phyloP scores from a whole-genome alignment of 2,888 invertebrate species.

The Antheraea yamamai region DNA sequence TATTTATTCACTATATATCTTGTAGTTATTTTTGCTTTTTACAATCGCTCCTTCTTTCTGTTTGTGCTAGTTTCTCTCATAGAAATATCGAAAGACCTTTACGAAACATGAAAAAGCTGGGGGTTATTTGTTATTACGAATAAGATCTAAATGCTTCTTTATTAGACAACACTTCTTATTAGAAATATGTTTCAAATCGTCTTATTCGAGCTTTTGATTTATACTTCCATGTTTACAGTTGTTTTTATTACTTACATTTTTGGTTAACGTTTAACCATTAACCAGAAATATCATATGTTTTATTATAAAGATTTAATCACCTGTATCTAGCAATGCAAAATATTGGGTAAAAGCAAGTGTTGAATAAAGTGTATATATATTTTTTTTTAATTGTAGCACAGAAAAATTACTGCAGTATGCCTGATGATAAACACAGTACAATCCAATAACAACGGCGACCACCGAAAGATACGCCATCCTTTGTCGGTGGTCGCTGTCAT shows the following conservation, averaged over 20 bases:
- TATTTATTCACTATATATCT: neutral
- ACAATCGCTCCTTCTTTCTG: neutral
- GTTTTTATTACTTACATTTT: neutral
- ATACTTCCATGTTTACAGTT: neutral
- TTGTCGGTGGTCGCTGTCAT: no score
- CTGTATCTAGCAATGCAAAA: neutral
- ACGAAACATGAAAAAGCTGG: no score
- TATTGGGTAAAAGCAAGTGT: neutral
- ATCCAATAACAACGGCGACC: no score
- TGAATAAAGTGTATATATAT: neutral
- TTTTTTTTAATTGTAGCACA: no score
- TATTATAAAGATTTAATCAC: no score
- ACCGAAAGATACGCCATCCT: no score
- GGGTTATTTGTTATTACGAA: no score
- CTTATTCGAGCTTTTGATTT: neutral
- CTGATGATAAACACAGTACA: no score
- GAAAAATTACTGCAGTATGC: no score
- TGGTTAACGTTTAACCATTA: neutral
- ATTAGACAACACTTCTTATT: neutral
- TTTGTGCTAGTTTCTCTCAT: neutral
- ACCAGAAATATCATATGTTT: no score
- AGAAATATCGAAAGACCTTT: neutral
- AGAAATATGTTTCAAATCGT: neutral
- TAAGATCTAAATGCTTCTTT: no score
- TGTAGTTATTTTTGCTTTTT: neutral